These are phyloP conservation scores for Dasyornis broadbenti DNA, from an alignment of 2,113 vertebrate genomes.

Conservation along the genomic window DNA sequence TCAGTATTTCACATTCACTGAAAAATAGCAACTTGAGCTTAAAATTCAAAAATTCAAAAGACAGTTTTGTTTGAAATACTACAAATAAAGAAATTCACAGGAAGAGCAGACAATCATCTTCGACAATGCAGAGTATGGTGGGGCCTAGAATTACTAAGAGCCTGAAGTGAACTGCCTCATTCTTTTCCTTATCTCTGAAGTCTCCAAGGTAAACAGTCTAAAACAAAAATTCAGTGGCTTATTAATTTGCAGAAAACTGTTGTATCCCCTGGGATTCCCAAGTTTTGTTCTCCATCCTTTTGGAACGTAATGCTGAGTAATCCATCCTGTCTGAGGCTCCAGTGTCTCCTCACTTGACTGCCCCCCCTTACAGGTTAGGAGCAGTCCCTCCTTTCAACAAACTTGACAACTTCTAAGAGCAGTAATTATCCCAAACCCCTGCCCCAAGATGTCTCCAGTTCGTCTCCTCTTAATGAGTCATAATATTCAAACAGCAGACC, in stretches of 20 bases:
- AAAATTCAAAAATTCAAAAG: neutral
- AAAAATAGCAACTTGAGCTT: neutral
- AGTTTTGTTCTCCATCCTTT: neutral
- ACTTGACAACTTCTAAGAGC: neutral
- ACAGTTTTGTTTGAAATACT: neutral
- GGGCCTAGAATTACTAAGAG: neutral
- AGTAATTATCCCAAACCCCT: neutral
- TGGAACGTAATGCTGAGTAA: neutral
- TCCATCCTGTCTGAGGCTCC: neutral
- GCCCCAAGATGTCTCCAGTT: neutral
- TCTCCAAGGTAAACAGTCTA: neutral
- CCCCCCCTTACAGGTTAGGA: neutral
- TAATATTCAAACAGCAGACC: neutral
- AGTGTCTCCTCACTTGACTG: neutral
- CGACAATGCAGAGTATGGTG: neutral
- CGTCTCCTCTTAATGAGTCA: neutral
- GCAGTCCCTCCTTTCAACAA: neutral
- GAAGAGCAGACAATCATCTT: neutral
- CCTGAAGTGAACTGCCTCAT: neutral
- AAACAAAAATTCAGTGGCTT: neutral
- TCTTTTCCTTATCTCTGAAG: neutral
- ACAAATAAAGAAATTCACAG: neutral
- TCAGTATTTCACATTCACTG: neutral
- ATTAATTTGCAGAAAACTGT: neutral
- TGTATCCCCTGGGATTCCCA: accelerated